Percentiles rank a stretch among this genome's conserved stretches.
These are phyloP conservation scores for Stercorarius parasiticus DNA, from an alignment of 2,113 vertebrate genomes.

Conservation along the genomic window DNA sequence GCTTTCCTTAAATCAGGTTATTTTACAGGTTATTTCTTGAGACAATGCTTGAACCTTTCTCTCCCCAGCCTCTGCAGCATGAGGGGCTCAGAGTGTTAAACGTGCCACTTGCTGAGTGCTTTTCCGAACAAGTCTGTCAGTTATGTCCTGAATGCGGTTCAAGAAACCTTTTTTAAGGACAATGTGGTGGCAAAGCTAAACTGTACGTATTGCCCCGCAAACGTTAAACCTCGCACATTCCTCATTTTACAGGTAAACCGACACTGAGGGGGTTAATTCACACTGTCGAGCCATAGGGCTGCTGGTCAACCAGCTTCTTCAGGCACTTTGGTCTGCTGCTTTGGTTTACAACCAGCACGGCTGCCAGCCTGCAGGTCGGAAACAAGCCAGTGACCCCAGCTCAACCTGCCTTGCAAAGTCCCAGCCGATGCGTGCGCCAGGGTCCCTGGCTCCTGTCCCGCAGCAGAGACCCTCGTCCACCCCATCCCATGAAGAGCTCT, in stretches of 20 bases:
- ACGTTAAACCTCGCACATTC: background rate
- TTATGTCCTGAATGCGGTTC: background rate
- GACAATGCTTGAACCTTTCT: background rate
- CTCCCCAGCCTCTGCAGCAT: background rate
- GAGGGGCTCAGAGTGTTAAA: background rate
- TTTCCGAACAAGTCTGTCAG: background rate
- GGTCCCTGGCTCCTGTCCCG: background rate
- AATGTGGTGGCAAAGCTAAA: background rate
- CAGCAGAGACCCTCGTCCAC: background rate
- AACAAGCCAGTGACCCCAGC: background rate
- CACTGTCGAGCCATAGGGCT: background rate
- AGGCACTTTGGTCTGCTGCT: background rate
- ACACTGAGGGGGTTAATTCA: background rate
- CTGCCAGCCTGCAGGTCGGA: background rate
- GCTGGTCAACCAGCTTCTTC: background rate
- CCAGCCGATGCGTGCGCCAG: rapidly evolving
- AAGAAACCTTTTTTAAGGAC: background rate
- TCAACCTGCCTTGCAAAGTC: background rate
- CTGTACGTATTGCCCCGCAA: background rate
- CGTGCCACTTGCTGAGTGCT: background rate
- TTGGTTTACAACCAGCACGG: background rate
- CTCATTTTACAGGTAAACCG: background rate
- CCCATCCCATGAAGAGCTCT: background rate
- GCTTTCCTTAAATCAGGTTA: background rate
- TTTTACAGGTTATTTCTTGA: background rate